Evolutionary conservation across 2,113 vertebrate genomes (phyloP).

Genomic region (Zosterops japonicus): DNA sequence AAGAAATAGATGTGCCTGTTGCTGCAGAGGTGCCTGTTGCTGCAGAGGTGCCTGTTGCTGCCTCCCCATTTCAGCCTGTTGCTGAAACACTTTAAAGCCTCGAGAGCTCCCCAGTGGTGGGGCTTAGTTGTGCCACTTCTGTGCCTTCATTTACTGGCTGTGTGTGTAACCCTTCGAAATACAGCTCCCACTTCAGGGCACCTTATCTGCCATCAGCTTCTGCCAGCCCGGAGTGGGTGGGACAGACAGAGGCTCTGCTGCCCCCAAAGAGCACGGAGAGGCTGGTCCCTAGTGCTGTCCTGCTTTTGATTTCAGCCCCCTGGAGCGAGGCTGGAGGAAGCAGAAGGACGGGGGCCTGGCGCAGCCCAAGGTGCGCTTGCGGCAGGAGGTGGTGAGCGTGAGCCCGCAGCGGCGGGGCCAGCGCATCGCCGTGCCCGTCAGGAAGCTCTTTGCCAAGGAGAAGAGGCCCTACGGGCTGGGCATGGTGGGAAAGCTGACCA

Average conservation of each 20-base stretch:
- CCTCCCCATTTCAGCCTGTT: not conserved
- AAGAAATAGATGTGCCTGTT: not conserved
- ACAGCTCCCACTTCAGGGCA: not conserved
- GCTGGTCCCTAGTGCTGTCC: not conserved
- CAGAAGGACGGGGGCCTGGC: slow-evolving; percentile 84
- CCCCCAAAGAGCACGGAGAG: not conserved
- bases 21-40: not conserved
- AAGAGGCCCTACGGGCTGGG: slow-evolving; percentile 95
- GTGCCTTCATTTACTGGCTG: fast-evolving
- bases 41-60: not conserved
- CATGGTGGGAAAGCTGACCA: slow-evolving; percentile 97
- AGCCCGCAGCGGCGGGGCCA: slow-evolving; percentile 89
- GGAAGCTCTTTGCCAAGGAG: slow-evolving; percentile 94
- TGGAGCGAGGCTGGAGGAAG: slow-evolving; percentile 96
- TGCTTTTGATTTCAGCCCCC: slow-evolving; percentile 74
- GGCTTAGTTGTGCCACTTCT: not conserved
- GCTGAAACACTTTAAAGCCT: not conserved
- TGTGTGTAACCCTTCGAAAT: not conserved
- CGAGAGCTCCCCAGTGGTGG: not conserved
- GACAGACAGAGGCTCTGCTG: not conserved
- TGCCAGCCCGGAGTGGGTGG: not conserved
- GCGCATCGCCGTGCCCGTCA: slow-evolving; percentile 90
- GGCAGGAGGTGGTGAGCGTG: slow-evolving; percentile 94
- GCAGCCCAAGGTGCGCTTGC: slow-evolving; percentile 91
- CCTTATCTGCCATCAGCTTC: not conserved